Percentiles rank a stretch among this genome's conserved stretches.
These are phyloP conservation scores for Pristionchus maxplancki DNA, from an alignment of 2,888 invertebrate species.

Conservation along the genomic window DNA sequence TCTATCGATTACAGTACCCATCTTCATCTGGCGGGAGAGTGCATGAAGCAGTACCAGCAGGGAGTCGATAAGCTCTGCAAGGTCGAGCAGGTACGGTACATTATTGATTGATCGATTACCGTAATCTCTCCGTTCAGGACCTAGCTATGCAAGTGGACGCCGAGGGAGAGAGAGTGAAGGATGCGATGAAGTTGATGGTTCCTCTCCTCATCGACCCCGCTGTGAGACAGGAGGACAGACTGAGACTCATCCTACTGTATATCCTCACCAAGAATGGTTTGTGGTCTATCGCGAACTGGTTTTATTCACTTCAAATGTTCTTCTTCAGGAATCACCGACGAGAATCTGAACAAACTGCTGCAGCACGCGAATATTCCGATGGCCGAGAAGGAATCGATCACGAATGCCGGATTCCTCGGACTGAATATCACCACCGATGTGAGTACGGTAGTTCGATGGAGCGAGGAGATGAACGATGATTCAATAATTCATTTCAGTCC, in stretches of 20 bases:
- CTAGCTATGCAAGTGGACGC: conserved; percentile 99
- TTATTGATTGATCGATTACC: not conserved
- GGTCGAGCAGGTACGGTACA: conserved; percentile 87
- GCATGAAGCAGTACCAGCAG: conserved; percentile 95
- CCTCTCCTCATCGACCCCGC: conserved; percentile 94
- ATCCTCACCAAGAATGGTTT: conserved; percentile 96
- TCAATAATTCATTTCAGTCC: conserved; percentile 63
- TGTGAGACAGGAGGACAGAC: conserved; percentile 88
- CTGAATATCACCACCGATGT: conserved; percentile 96
- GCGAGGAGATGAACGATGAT: not conserved
- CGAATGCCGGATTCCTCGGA: conserved; percentile 93
- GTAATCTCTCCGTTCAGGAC: conserved; percentile 83
- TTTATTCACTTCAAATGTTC: not conserved
- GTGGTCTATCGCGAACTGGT: not conserved
- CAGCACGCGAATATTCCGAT: conserved; percentile 96
- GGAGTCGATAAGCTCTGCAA: conserved; percentile 95
- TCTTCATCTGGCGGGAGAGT: conserved; percentile 97
- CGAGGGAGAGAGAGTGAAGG: conserved; percentile 98
- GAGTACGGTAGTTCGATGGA: conserved; percentile 79
- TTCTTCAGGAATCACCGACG: conserved; percentile 88
- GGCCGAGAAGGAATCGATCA: conserved; percentile 95
- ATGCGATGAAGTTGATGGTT: conserved; percentile 98
- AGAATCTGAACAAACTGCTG: conserved; percentile 96
- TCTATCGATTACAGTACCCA: conserved; percentile 86
- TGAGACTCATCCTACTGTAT: conserved; percentile 96